Percentiles rank a stretch among this genome's conserved stretches.
phyloP scores from a whole-genome alignment of 2,113 vertebrate species.

The Corvus hawaiiensis region DNA sequence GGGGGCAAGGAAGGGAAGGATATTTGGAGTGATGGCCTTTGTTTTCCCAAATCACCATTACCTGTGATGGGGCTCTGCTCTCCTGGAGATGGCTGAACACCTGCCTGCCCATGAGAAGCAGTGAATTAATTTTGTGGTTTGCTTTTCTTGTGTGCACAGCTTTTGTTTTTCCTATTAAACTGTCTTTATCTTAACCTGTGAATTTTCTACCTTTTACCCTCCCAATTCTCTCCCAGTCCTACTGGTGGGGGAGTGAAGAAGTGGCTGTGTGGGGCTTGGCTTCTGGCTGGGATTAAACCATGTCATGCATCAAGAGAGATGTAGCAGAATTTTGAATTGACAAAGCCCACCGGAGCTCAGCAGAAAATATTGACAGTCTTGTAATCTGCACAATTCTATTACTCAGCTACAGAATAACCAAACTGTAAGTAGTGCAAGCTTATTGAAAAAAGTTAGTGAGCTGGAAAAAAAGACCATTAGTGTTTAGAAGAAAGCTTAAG shows the following conservation, averaged over 20 bases:
- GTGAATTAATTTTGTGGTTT: background rate
- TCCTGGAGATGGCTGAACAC: background rate
- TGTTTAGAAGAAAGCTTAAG: background rate
- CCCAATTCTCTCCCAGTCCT: background rate
- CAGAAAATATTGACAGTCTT: background rate
- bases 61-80: accelerated
- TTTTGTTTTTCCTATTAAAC: background rate
- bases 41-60: background rate
- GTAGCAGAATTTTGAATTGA: background rate
- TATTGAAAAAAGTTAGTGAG: background rate
- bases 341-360: background rate
- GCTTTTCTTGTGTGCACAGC: background rate
- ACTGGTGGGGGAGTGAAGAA: background rate
- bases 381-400: background rate
- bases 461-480: background rate
- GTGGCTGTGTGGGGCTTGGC: background rate
- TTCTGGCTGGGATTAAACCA: background rate
- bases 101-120: background rate
- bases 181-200: background rate
- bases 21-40: background rate
- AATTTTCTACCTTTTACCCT: background rate
- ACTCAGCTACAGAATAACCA: background rate
- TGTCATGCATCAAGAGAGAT: background rate
- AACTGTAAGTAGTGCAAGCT: background rate
- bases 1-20: background rate